phyloP scores from a whole-genome alignment of 2,113 vertebrate genomes.

The Carlito syrichta region DNA sequence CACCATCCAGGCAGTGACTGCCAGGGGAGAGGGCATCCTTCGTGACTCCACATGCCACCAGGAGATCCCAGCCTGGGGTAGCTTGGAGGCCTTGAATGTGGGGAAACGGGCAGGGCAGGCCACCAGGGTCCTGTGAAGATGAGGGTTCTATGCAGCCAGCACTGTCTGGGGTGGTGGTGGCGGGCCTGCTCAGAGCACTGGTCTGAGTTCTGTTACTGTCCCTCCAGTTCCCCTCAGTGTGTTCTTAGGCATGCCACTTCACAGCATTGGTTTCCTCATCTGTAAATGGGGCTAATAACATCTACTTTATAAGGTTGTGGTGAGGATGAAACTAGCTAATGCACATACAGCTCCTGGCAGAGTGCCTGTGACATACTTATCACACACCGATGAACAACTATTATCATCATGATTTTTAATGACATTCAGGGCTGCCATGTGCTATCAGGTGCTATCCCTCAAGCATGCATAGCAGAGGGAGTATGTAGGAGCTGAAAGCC shows the following conservation, averaged over 20 bases:
- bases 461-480: not conserved
- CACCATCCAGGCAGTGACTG: not conserved
- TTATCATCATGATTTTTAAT: not conserved
- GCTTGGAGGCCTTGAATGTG: not conserved
- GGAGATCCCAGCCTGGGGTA: not conserved
- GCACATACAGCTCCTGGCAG: not conserved
- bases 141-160: not conserved
- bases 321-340: not conserved
- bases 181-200: not conserved
- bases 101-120: not conserved
- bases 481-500: not conserved
- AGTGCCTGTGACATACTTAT: no score
- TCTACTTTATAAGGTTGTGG: not conserved
- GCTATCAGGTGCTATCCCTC: not conserved
- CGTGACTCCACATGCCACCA: accelerated
- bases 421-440: not conserved
- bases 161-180: not conserved
- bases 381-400: not conserved
- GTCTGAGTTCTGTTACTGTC: accelerated
- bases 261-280: not conserved
- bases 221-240: not conserved
- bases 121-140: accelerated
- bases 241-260: no score
- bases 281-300: not conserved
- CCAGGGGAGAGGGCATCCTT: not conserved